These are phyloP conservation scores for Eledona agricola DNA, from an alignment of 2,888 invertebrate species.

Conservation along the genomic window DNA sequence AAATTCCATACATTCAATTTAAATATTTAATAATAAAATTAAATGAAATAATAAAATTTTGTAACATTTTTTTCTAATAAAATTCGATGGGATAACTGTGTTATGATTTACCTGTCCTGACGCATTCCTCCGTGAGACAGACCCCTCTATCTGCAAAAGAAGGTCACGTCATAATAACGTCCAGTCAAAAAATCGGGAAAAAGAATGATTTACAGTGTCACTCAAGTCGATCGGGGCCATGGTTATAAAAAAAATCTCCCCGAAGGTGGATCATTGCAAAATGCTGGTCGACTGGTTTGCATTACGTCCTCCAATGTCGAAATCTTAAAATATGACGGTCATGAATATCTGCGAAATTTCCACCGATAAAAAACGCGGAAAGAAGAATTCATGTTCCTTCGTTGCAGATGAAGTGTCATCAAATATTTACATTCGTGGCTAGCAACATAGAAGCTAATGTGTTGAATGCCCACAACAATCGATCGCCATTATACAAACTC, in stretches of 20 bases:
- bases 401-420: too few relatives aligned
- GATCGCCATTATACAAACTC: conserved; percentile 32
- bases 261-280: conserved; percentile 16
- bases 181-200: neutral
- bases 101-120: conserved; percentile 67
- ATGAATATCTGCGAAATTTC: too few relatives aligned
- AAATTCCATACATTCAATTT: too few relatives aligned
- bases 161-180: neutral
- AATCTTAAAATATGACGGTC: conserved; percentile 17
- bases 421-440: conserved; percentile 18
- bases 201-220: neutral
- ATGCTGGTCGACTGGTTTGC: conserved; percentile 15
- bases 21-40: too few relatives aligned
- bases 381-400: too few relatives aligned
- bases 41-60: too few relatives aligned
- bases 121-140: conserved; percentile 72
- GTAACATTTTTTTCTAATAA: too few relatives aligned
- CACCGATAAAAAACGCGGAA: too few relatives aligned
- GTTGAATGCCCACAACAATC: conserved; percentile 22
- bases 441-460: conserved; percentile 19
- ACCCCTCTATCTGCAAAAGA: conserved; percentile 57
- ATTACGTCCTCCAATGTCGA: conserved; percentile 22
- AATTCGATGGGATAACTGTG: neutral
- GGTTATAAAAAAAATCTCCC: conserved; percentile 17
- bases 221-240: conserved; percentile 13